Percentiles rank a stretch among this genome's conserved stretches.
Conservation (phyloP, 2,888 invertebrate genomes). For the Acholoe squamosa region DNA sequence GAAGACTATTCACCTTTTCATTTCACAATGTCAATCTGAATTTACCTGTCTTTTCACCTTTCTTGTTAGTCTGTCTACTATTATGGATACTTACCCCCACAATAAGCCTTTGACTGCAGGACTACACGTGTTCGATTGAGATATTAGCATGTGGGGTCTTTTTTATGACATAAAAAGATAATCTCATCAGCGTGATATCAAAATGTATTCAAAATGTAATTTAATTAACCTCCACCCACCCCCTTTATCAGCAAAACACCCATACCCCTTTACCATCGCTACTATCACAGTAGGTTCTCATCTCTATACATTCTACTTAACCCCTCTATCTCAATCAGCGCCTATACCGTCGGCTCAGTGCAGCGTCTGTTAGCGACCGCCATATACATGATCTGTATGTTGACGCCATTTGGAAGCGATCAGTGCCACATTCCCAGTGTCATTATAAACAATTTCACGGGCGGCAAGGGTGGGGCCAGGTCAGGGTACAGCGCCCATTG, state of each 20-base stretch:
- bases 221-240: neutral
- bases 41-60: no score
- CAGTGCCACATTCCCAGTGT: conserved; percentile 19
- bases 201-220: no score
- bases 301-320: neutral
- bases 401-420: conserved; percentile 30
- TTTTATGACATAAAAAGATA: no score
- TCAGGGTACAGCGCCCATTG: neutral
- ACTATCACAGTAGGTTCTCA: neutral
- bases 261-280: neutral
- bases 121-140: no score
- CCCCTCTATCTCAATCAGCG: neutral
- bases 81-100: no score
- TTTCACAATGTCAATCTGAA: no score
- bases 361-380: neutral
- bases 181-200: no score
- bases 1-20: no score
- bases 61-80: no score
- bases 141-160: no score
- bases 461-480: neutral
- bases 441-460: conserved; percentile 39
- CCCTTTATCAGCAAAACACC: no score
- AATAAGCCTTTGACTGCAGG: no score
- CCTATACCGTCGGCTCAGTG: neutral
- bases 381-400: conserved; percentile 36